A percentile compares a stretch with the other conserved stretches of the same genome.
Evolutionary conservation across 1,140 invertebrate genomes (phyloP).

Genomic region (Drosophila auraria): DNA sequence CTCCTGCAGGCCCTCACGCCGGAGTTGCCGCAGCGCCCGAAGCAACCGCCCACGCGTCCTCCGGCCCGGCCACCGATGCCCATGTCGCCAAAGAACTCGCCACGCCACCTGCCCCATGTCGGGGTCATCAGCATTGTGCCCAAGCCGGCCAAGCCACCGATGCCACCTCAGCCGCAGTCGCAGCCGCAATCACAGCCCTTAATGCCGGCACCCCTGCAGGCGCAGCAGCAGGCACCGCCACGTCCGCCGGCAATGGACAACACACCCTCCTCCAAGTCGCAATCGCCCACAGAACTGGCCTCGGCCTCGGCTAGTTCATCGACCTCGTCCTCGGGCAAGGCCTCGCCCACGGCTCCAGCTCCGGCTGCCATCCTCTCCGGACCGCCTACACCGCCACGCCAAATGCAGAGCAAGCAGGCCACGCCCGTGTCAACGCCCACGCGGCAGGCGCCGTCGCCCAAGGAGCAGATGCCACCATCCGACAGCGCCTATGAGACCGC

Average conservation of each 20-base stretch:
- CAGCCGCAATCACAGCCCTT: conserved; percentile 85
- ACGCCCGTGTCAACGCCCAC: conserved; percentile 75
- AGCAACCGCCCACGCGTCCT: conserved; percentile 86
- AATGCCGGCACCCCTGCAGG: conserved; percentile 86
- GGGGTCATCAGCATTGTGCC: conserved; percentile 81
- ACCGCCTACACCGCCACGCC: conserved; percentile 77
- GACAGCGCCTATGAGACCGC: conserved; percentile 65
- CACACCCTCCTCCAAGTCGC: conserved; percentile 80
- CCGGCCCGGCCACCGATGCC: conserved; percentile 87
- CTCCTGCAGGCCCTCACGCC: conserved; percentile 84
- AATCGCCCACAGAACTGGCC: conserved; percentile 66
- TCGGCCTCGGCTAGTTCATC: conserved; percentile 65
- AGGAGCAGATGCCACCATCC: conserved; percentile 17
- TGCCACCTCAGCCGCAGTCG: conserved; percentile 85
- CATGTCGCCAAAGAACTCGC: conserved; percentile 85
- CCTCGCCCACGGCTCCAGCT: conserved; percentile 50
- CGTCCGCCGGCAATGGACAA: conserved; percentile 73
- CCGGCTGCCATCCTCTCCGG: conserved; percentile 39
- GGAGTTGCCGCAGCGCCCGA: conserved; percentile 86
- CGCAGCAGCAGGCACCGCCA: conserved; percentile 85
- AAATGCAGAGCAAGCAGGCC: conserved; percentile 69
- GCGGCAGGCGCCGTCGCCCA: conserved; percentile 53
- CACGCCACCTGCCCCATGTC: conserved; percentile 83
- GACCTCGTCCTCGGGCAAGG: conserved; percentile 68
- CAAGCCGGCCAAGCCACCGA: conserved; percentile 85